Evolutionary conservation across 2,888 invertebrate species (phyloP).

Genomic region (Euclidia mi): DNA sequence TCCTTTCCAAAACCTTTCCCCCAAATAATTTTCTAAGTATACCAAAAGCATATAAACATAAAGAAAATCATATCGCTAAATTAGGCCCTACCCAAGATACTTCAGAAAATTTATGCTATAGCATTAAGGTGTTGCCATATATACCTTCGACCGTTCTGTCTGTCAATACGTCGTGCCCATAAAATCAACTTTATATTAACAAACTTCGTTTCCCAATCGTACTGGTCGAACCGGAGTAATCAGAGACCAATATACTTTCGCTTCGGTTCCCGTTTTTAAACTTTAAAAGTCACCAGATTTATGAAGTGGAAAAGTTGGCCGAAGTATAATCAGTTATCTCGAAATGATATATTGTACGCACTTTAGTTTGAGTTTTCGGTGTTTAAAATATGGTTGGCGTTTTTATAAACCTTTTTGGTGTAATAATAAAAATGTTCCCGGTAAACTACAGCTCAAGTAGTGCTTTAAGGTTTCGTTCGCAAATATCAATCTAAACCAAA

Average conservation of each 20-base stretch:
- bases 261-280: constrained; percentile 31
- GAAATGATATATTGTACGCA: constrained; percentile 1
- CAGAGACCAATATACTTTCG: constrained; percentile 40
- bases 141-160: constrained; percentile 20
- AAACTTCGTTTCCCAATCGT: constrained; percentile 44
- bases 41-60: background rate
- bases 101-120: constrained; percentile 18
- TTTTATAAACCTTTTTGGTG: background rate
- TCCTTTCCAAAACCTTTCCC: too few relatives aligned
- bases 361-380: background rate
- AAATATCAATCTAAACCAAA: too few relatives aligned
- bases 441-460: too few relatives aligned
- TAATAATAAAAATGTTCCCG: too few relatives aligned
- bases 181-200: constrained; percentile 41
- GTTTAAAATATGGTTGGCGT: background rate
- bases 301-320: constrained; percentile 21
- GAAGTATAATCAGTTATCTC: constrained; percentile 10
- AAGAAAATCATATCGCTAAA: background rate
- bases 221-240: constrained; percentile 38
- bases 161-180: constrained; percentile 30
- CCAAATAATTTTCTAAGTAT: too few relatives aligned
- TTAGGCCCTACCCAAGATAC: constrained; percentile 4
- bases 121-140: constrained; percentile 28
- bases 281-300: constrained; percentile 24
- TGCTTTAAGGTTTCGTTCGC: too few relatives aligned